Evolutionary conservation across 2,113 vertebrate species (phyloP), one percentile per base, ranked within the genome.

Genomic region (Suricata suricatta): DNA sequence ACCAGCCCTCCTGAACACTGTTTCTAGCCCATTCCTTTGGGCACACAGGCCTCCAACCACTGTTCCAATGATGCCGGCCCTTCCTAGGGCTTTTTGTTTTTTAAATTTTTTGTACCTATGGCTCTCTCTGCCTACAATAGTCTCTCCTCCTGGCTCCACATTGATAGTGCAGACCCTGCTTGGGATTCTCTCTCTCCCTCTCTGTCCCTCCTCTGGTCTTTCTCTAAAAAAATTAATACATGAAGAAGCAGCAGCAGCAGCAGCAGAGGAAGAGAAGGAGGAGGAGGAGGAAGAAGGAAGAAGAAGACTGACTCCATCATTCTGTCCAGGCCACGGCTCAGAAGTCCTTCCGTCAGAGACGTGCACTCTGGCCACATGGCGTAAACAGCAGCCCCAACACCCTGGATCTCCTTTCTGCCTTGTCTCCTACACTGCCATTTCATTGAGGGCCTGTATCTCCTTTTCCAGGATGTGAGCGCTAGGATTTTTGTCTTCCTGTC

Each of bases 311-410:
- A 29, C 15, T 19, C 41, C 21, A 60, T 16, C 12, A 23, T 14
- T 31, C 41, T 15, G 21, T 35, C 29, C 66, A 77, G 38, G 57
- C 38, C 86, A 90, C 47, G 33, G 82, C 12, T 27, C 81, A 33
- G 69, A 95, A 66, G 66, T 41, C 64, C 76, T 35, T n/a, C 68
- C 38, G 35, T 68, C 14, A 10, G 29, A 47, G n/a, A 71, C 35
- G 72, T n/a, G 35, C 1, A 3, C 33, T 33, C 29, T 2, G 33
- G 93, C 29, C 12, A 19, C n/a, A 16, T 2, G 17, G 29, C 57
- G 68, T 57, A 1, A 11, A 19, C 0, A 29, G 44, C 31, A 29
- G 50, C 11, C 27, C 41, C 9, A 2, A 21, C 4, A 19, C 33
- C 31, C 52, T 29, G 71, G 23, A 15, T 2, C 23, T 47, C 50